phyloP scores from a whole-genome alignment of 2,888 invertebrate species.

The Monoplex corrugatus region DNA sequence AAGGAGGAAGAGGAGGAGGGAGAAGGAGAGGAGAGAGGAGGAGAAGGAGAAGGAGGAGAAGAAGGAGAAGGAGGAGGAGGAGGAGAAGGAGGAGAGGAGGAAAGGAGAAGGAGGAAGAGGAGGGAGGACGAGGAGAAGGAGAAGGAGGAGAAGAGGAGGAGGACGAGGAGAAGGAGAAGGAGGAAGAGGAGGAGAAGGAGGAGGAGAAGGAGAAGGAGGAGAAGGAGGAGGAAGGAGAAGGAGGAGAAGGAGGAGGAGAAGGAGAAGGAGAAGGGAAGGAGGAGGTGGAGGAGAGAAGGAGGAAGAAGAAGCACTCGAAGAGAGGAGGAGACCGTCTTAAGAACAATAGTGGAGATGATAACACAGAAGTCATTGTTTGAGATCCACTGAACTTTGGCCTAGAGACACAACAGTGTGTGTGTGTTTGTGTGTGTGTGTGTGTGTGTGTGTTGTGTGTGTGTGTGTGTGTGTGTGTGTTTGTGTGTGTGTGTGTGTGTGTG shows the following conservation, averaged over 20 bases:
- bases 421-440: not conserved
- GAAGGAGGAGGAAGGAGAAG: not conserved
- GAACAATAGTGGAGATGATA: no score
- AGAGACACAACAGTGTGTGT: no score
- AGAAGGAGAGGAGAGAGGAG: no score
- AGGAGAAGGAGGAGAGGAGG: not conserved
- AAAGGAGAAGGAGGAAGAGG: not conserved
- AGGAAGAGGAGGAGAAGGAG: conserved; percentile 26
- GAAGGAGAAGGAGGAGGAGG: not conserved
- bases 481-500: conserved; percentile 2
- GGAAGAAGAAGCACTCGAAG: no score
- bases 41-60: not conserved
- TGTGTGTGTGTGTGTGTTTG: not conserved
- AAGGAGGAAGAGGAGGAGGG: no score
- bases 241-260: not conserved
- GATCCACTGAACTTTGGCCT: no score
- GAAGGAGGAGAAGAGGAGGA: not conserved
- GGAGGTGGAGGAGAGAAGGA: not conserved
- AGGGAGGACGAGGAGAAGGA: no score
- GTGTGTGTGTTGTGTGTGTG: no score
- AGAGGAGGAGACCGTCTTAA: no score
- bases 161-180: not conserved
- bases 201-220: not conserved
- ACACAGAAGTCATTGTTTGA: no score
- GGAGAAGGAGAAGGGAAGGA: conserved; percentile 14